These are phyloP conservation scores for Rhabdophis nuchalis DNA, from an alignment of 2,797 vertebrate species.

Conservation along the genomic window DNA sequence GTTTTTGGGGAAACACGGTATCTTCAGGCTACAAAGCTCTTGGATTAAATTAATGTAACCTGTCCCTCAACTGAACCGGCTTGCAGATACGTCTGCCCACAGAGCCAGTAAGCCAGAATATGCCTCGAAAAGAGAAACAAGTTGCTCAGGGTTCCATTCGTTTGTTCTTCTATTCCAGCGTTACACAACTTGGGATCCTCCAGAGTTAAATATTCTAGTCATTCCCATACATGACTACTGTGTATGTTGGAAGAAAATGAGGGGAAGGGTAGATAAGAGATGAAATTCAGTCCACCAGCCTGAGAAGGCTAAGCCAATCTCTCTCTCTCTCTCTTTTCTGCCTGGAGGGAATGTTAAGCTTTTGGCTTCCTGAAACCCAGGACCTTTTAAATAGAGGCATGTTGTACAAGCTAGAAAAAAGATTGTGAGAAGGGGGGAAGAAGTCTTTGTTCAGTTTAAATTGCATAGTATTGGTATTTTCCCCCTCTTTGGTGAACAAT, in stretches of 20 bases:
- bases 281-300: neutral
- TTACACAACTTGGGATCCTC: neutral
- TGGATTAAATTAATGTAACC: neutral
- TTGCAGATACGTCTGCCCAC: too few relatives aligned
- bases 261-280: neutral
- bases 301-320: neutral
- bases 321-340: neutral
- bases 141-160: neutral
- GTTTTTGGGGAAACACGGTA: too few relatives aligned
- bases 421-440: neutral
- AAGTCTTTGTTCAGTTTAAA: constrained; percentile 7
- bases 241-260: neutral
- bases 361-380: neutral
- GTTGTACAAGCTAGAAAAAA: neutral
- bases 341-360: neutral
- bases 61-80: neutral
- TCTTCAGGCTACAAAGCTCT: neutral
- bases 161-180: neutral
- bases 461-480: neutral
- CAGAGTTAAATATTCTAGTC: neutral
- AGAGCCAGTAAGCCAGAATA: neutral
- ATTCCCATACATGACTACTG: neutral
- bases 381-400: neutral
- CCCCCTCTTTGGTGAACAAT: neutral
- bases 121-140: neutral